These are phyloP conservation scores for Monochamus alternatus DNA, from an alignment of 2,888 invertebrate genomes.

Conservation along the genomic window DNA sequence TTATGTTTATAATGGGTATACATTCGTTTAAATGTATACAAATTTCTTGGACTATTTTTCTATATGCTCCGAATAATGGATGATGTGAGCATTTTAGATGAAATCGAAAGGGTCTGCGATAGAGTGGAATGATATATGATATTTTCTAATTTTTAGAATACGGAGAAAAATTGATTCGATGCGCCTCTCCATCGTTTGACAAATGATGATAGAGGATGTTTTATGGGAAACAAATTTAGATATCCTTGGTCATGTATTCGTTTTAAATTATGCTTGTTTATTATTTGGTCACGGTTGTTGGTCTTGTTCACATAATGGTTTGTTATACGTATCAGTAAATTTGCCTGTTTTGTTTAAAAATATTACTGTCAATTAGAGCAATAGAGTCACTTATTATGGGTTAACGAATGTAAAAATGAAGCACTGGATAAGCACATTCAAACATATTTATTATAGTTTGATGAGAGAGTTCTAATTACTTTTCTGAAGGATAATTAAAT, in stretches of 20 bases:
- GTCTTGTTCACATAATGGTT: not conserved
- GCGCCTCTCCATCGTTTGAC: slow-evolving; percentile 47
- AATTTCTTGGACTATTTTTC: not conserved
- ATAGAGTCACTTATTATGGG: too few relatives aligned
- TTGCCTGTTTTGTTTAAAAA: too few relatives aligned
- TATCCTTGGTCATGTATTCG: not conserved
- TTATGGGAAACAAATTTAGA: slow-evolving; percentile 31
- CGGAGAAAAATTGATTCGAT: slow-evolving; percentile 51
- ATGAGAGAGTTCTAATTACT: too few relatives aligned
- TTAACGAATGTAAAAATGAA: too few relatives aligned
- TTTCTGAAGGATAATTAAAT: too few relatives aligned
- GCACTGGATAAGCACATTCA: too few relatives aligned
- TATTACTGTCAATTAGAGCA: too few relatives aligned
- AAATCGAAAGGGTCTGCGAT: slow-evolving; percentile 13
- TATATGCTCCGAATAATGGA: slow-evolving; percentile 25
- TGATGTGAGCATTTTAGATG: slow-evolving; percentile 11
- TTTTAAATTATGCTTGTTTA: slow-evolving; percentile 1
- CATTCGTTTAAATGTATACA: too few relatives aligned
- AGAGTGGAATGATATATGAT: slow-evolving; percentile 48
- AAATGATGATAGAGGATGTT: slow-evolving; percentile 43
- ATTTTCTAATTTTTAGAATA: slow-evolving; percentile 48
- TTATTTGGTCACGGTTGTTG: not conserved
- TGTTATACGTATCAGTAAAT: not conserved
- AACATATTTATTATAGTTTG: too few relatives aligned
- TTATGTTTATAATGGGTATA: too few relatives aligned